Conservation (phyloP, 30 jellyfish, hydroid and myxozoan genomes). For the Mastigias papua region DNA sequence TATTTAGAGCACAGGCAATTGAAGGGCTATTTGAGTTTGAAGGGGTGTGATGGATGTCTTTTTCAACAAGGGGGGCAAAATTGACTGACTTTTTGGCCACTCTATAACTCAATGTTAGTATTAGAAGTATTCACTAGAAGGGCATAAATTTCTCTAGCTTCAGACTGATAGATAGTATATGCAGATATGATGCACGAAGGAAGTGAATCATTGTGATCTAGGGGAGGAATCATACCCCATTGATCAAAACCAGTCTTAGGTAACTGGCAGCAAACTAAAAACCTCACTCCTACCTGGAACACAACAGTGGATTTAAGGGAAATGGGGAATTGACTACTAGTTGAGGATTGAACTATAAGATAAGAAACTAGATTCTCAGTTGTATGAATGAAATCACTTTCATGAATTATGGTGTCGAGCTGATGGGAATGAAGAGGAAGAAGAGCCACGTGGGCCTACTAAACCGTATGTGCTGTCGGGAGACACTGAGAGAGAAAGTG, state of each 20-base stretch:
- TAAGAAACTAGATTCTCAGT: not conserved
- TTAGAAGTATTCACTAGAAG: constrained; percentile 54
- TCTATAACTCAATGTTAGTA: constrained; percentile 49
- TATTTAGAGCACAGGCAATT: not conserved
- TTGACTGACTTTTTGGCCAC: not conserved
- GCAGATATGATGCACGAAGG: constrained; percentile 28
- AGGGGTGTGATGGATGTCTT: not conserved
- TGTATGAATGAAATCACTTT: not conserved
- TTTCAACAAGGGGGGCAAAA: constrained; percentile 58
- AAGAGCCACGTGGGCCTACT: not conserved
- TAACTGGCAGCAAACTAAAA: not conserved
- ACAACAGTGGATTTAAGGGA: constrained; percentile 2
- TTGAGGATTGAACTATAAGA: constrained; percentile 16
- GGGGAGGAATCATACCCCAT: constrained; percentile 41
- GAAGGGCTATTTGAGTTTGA: not conserved
- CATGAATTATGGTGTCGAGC: not conserved
- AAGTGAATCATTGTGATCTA: not conserved
- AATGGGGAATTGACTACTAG: not conserved
- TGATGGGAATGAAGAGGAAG: not conserved
- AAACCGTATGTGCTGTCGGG: not conserved
- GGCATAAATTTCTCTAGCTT: not conserved
- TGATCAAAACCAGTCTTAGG: constrained; percentile 33
- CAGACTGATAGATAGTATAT: constrained; percentile 45
- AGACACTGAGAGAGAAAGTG: not conserved
- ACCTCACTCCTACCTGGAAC: constrained; percentile 48